A percentile compares a stretch with the other conserved stretches of the same genome.
phyloP scores from a whole-genome alignment of 2,797 vertebrate species.

The Eulemur mongoz region DNA sequence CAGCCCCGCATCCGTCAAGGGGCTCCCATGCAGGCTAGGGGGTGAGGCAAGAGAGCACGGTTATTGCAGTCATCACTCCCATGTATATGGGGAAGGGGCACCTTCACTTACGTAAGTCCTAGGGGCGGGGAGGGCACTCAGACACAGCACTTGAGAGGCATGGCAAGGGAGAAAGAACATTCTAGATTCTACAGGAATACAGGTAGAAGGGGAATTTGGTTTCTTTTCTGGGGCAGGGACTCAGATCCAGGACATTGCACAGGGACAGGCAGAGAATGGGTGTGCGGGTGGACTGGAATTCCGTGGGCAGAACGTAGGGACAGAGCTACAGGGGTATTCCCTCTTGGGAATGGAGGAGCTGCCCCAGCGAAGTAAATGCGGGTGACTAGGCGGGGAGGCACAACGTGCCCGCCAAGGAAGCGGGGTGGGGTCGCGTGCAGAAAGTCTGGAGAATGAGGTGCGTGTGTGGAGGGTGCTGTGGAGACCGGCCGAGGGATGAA shows the following conservation, averaged over 20 bases:
- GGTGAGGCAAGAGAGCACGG: conserved; percentile 53
- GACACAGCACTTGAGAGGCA: background rate
- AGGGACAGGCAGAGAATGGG: background rate
- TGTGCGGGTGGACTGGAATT: background rate
- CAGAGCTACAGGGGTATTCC: background rate
- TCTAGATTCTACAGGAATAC: background rate
- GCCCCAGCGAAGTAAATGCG: background rate
- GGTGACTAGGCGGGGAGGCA: background rate
- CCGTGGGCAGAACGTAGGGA: background rate
- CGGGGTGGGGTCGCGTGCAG: background rate
- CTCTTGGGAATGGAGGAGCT: background rate
- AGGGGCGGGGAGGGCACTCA: background rate
- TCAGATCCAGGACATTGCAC: background rate
- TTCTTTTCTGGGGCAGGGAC: conserved; percentile 12
- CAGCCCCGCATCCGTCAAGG: conserved; percentile 92
- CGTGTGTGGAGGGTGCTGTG: background rate
- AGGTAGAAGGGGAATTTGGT: background rate
- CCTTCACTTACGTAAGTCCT: background rate
- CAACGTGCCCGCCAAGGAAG: conserved; percentile 74
- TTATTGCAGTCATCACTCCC: background rate
- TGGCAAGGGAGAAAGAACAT: background rate
- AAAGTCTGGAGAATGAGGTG: background rate
- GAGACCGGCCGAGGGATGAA: background rate
- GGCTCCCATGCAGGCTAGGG: conserved; percentile 94
- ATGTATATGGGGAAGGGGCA: background rate